These are phyloP conservation scores for Beris chalybata DNA, from an alignment of 2,888 invertebrate genomes.

Conservation along the genomic window DNA sequence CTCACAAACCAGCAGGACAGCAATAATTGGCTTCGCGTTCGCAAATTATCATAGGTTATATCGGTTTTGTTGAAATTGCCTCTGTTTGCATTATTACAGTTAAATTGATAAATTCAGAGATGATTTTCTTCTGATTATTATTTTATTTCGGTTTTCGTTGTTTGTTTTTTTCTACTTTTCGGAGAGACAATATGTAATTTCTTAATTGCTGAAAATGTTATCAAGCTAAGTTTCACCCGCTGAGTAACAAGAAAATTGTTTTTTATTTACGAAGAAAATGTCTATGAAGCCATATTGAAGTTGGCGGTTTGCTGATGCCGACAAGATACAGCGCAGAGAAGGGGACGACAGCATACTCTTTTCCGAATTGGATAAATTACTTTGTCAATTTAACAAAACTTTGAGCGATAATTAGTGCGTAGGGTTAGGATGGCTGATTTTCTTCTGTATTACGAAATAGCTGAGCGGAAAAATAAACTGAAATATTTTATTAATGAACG, in stretches of 20 bases:
- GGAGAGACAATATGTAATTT: background rate
- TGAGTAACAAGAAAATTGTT: too few relatives aligned
- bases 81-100: constrained; percentile 5
- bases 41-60: constrained; percentile 20
- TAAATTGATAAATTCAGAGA: constrained; percentile 21
- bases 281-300: too few relatives aligned
- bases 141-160: constrained; percentile 7
- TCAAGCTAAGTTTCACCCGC: too few relatives aligned
- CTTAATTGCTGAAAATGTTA: too few relatives aligned
- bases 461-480: too few relatives aligned
- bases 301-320: too few relatives aligned
- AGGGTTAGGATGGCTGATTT: constrained; percentile 1
- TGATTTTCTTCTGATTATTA: constrained; percentile 21
- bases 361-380: constrained; percentile 22
- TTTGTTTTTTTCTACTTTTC: constrained; percentile 2
- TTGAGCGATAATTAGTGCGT: constrained; percentile 4
- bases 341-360: background rate
- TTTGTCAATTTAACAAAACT: constrained; percentile 10
- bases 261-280: too few relatives aligned
- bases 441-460: too few relatives aligned
- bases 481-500: too few relatives aligned
- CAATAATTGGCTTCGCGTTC: constrained; percentile 31
- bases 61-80: background rate
- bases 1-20: constrained; percentile 16
- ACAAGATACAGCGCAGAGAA: too few relatives aligned